Evolutionary conservation across 2,888 invertebrate species (phyloP).

Genomic region (Lottia gigantea): DNA sequence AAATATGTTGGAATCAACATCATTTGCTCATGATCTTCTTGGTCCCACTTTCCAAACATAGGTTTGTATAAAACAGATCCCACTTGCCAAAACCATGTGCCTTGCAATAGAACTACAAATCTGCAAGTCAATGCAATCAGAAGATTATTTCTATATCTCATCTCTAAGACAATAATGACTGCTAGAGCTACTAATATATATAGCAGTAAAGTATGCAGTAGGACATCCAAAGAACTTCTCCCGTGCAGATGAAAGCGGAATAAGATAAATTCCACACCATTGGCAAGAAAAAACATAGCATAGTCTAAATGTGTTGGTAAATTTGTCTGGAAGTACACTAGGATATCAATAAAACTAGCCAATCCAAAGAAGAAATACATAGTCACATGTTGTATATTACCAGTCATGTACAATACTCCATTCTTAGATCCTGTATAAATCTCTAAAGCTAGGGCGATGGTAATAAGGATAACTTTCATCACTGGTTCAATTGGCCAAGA

Average conservation of each 20-base stretch:
- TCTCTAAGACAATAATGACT: neutral
- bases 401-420: conserved; percentile 64
- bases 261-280: conserved; percentile 69
- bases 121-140: neutral
- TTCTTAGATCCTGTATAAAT: conserved; percentile 55
- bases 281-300: conserved; percentile 65
- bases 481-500: conserved; percentile 45
- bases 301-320: conserved; percentile 69
- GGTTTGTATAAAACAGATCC: conserved; percentile 71
- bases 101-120: conserved; percentile 57
- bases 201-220: conserved; percentile 70
- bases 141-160: neutral
- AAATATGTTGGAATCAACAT: conserved; percentile 69
- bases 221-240: conserved; percentile 59
- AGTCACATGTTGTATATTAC: conserved; percentile 71
- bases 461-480: conserved; percentile 40
- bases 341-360: conserved; percentile 67
- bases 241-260: conserved; percentile 71
- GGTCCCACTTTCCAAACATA: conserved; percentile 62
- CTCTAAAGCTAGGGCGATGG: conserved; percentile 42
- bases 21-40: conserved; percentile 66
- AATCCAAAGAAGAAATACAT: conserved; percentile 72
- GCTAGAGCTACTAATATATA: conserved; percentile 55
- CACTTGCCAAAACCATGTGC: conserved; percentile 72
- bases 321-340: conserved; percentile 58